Evolutionary conservation across 1,140 invertebrate species (phyloP).

Genomic region (Papilio glaucus): DNA sequence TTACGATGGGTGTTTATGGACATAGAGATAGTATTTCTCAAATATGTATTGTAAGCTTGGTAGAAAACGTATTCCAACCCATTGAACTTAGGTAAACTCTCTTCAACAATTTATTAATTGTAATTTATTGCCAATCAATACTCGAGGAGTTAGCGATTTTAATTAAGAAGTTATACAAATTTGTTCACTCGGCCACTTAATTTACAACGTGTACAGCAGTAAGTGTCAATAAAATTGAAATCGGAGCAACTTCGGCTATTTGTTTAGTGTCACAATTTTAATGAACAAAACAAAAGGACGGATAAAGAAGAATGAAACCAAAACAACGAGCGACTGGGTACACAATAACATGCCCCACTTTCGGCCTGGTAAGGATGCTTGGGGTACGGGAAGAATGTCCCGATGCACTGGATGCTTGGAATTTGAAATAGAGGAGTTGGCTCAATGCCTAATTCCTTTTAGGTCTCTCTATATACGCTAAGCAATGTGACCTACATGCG

Average conservation of each 20-base stretch:
- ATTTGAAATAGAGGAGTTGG: constrained; percentile 65
- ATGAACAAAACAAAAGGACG: constrained; percentile 63
- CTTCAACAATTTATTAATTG: too few species aligned
- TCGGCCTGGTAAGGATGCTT: constrained; percentile 44
- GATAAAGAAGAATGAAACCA: constrained; percentile 54
- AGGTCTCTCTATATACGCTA: constrained; percentile 55
- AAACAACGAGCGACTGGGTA: constrained; percentile 47
- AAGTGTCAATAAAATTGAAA: constrained; percentile 25
- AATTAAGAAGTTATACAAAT: neutral
- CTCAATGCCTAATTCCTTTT: constrained; percentile 58
- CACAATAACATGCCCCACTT: constrained; percentile 44
- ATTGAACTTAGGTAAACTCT: too few species aligned
- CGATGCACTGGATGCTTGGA: constrained; percentile 56
- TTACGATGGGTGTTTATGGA: too few species aligned
- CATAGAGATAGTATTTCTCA: too few species aligned
- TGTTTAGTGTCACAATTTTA: constrained; percentile 57
- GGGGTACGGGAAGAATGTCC: constrained; percentile 49
- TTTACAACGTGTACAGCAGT: neutral
- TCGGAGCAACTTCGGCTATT: constrained; percentile 42
- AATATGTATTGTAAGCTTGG: too few species aligned
- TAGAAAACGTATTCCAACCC: too few species aligned
- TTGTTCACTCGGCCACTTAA: neutral
- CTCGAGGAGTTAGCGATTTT: neutral
- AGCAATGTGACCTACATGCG: constrained; percentile 43
- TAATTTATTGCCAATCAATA: too few species aligned